Conservation (phyloP, 2,888 invertebrate genomes). For the Sepiola atlantica region DNA sequence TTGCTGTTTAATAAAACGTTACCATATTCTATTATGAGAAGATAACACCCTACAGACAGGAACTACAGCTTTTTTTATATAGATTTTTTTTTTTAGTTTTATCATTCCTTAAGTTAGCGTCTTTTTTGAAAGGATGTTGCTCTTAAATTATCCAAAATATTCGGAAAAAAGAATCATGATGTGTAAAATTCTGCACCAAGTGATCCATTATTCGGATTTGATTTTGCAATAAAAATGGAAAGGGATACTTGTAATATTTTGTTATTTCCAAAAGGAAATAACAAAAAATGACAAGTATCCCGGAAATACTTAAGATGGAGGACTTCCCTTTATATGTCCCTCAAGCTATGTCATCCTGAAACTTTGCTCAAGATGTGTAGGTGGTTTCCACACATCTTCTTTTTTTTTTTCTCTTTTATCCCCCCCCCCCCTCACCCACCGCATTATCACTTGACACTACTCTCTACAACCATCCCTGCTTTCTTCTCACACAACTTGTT, state of each 20-base stretch:
- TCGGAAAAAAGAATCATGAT: not conserved
- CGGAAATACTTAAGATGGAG: constrained; percentile 16
- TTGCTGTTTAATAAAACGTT: too few species aligned
- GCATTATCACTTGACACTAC: not conserved
- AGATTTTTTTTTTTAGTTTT: not conserved
- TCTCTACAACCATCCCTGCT: not conserved
- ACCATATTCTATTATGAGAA: too few species aligned
- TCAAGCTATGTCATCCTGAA: not conserved
- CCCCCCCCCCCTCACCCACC: not conserved
- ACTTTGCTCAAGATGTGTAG: not conserved
- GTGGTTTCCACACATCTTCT: not conserved
- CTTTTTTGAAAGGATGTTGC: not conserved
- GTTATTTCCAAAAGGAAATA: too few species aligned
- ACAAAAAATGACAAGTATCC: too few species aligned
- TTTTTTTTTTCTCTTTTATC: too few species aligned
- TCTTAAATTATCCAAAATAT: not conserved
- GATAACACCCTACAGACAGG: too few species aligned
- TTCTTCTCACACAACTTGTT: not conserved
- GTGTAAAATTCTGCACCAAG: not conserved
- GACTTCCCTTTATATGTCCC: not conserved
- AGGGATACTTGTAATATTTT: not conserved
- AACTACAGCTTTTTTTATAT: too few species aligned
- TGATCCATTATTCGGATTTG: not conserved
- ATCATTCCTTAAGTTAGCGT: not conserved
- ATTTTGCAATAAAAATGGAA: not conserved